Evolutionary conservation across 2,797 vertebrate species (phyloP).

Genomic region (Alcedo atthis): DNA sequence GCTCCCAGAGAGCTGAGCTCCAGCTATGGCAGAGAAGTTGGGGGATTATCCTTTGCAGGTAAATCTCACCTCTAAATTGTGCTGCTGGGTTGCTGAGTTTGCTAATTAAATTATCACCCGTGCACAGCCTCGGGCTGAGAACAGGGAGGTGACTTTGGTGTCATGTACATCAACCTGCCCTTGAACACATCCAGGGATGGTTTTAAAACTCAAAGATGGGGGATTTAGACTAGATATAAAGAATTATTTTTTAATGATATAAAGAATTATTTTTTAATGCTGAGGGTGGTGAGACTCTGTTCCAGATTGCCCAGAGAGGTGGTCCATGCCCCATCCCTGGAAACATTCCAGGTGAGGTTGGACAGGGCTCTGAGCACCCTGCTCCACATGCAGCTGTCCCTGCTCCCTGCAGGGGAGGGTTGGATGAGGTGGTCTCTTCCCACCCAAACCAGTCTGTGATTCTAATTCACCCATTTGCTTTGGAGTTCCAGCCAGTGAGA

Average conservation of each 20-base stretch:
- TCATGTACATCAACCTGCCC: no score
- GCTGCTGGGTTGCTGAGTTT: constrained; percentile 49
- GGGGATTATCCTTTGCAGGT: constrained; percentile 17
- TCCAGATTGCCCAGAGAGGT: no score
- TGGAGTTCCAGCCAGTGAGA: not conserved
- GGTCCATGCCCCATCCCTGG: no score
- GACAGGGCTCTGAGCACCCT: no score
- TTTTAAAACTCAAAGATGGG: not conserved
- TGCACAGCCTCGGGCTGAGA: not conserved
- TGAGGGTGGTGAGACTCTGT: no score
- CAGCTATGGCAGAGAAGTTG: not conserved
- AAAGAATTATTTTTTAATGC: not conserved
- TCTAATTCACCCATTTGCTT: not conserved
- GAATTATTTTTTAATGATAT: not conserved
- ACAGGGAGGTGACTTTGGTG: not conserved
- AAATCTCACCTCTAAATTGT: constrained; percentile 12
- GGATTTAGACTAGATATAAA: rapidly evolving
- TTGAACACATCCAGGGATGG: no score
- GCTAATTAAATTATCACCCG: constrained; percentile 37
- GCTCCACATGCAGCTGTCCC: not conserved
- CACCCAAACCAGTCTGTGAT: not conserved
- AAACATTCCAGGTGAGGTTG: no score
- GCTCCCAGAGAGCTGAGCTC: not conserved
- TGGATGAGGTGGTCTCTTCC: not conserved
- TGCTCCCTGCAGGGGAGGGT: rapidly evolving